Evolutionary conservation across 2,113 vertebrate genomes (phyloP).

Genomic region (Bombycilla garrulus): DNA sequence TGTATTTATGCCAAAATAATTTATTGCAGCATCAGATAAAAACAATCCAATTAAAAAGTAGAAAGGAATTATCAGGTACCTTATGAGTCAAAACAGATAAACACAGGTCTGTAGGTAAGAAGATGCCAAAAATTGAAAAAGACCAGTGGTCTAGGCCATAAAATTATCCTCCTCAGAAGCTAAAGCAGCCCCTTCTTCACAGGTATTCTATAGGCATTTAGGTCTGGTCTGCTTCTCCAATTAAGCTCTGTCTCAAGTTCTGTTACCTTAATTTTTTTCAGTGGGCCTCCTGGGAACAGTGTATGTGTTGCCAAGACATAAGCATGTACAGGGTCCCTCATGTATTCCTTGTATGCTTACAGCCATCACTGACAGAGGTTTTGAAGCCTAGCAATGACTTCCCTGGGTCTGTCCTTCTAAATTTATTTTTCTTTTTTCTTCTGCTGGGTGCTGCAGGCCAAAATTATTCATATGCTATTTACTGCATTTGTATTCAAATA

Average conservation of each 20-base stretch:
- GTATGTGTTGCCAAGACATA: background rate
- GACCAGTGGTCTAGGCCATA: background rate
- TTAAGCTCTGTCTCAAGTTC: background rate
- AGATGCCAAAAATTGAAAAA: background rate
- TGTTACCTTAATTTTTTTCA: background rate
- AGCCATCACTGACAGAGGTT: background rate
- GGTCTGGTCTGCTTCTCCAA: background rate
- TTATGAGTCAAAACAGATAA: background rate
- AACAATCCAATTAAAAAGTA: background rate
- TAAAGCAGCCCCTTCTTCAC: background rate
- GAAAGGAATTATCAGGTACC: background rate
- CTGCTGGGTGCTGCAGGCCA: background rate
- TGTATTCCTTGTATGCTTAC: background rate
- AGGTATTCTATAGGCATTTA: background rate
- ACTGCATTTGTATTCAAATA: background rate
- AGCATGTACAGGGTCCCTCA: background rate
- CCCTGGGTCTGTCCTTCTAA: background rate
- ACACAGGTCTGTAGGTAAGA: background rate
- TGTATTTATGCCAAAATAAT: background rate
- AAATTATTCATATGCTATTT: background rate
- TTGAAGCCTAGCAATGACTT: background rate
- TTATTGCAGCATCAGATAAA: background rate
- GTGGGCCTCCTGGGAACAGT: fast-evolving
- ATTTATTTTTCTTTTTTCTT: background rate
- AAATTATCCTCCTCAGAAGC: background rate